Conservation (phyloP, 2,113 vertebrate species). For the Peromyscus maniculatus region DNA sequence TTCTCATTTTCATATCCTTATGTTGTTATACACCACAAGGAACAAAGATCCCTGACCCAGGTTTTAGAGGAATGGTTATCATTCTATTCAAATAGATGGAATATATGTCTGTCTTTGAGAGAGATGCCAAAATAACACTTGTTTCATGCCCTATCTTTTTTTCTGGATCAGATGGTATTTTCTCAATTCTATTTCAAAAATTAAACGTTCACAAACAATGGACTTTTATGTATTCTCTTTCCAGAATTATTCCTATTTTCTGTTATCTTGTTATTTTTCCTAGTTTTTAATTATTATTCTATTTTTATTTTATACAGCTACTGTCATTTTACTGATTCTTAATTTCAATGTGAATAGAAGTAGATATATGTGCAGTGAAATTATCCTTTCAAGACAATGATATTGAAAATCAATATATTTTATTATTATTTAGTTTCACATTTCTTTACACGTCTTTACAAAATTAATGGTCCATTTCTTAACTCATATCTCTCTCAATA, state of each 20-base stretch:
- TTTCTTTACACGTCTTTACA: neutral
- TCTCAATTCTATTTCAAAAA: neutral
- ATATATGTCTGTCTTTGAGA: neutral
- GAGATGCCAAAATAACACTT: neutral
- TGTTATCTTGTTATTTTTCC: neutral
- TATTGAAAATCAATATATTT: neutral
- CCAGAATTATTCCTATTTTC: neutral
- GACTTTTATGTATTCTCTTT: neutral
- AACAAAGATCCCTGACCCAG: neutral
- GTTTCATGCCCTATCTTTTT: neutral
- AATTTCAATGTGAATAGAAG: neutral
- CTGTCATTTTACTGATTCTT: conserved; percentile 5
- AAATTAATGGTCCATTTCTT: conserved; percentile 18
- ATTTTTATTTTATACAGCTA: neutral
- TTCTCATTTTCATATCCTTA: neutral
- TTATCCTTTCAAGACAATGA: neutral
- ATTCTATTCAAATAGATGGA: neutral
- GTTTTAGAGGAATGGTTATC: neutral
- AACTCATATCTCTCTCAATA: neutral
- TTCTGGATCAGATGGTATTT: neutral
- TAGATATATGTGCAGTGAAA: conserved; percentile 5
- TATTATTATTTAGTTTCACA: conserved; percentile 27
- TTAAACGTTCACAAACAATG: neutral
- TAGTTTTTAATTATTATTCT: neutral
- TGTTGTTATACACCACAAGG: neutral